These are phyloP conservation scores for Caenorhabditis doughertyi DNA, from an alignment of 2,888 invertebrate species.

Conservation along the genomic window DNA sequence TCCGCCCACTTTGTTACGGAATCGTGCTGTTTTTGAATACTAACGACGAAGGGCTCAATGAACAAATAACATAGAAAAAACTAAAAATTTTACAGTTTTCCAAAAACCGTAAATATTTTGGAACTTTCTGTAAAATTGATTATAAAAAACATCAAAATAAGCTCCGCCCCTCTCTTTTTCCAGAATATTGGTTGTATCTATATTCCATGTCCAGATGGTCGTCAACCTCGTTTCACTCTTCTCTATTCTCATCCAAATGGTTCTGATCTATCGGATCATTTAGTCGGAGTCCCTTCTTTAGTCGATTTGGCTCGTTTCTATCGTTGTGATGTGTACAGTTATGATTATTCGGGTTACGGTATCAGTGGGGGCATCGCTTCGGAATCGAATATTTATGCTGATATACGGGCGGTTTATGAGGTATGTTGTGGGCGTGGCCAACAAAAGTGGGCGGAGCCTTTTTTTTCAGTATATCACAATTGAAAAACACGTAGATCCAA, in stretches of 20 bases:
- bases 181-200: conserved; percentile 70
- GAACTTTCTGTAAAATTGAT: no score
- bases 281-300: conserved; percentile 68
- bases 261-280: conserved; percentile 74
- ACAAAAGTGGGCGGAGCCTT: not conserved
- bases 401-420: conserved; percentile 73
- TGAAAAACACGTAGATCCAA: conserved; percentile 60
- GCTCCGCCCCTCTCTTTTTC: not conserved
- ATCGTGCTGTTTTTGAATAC: no score
- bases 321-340: conserved; percentile 73
- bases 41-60: no score
- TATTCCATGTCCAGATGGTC: conserved; percentile 51
- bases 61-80: no score
- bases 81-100: no score
- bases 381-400: conserved; percentile 71
- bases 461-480: conserved; percentile 61
- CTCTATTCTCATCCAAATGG: conserved; percentile 78
- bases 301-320: conserved; percentile 70
- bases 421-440: no score
- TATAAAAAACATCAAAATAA: no score
- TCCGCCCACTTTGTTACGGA: no score
- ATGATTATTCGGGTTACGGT: conserved; percentile 79
- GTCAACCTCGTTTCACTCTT: conserved; percentile 68
- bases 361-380: conserved; percentile 70
- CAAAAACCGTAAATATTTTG: no score